phyloP scores from a whole-genome alignment of 2,888 invertebrate species.

The Thymelicus sylvestris region DNA sequence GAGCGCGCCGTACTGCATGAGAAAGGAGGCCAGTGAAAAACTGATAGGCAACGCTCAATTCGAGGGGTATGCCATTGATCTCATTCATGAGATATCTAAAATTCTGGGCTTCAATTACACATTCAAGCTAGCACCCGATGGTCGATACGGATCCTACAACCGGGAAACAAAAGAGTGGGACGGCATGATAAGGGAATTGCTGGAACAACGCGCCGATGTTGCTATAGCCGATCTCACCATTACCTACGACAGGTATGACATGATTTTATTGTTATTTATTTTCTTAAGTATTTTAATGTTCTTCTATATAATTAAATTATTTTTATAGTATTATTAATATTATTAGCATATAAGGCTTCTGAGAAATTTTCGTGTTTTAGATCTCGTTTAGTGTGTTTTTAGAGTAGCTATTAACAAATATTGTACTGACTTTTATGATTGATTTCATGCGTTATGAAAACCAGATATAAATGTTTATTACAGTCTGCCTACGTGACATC shows the following conservation, averaged over 20 bases:
- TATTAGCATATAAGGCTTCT: no score
- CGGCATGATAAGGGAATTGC: constrained; percentile 94
- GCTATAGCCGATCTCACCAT: constrained; percentile 99
- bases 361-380: no score
- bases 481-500: no score
- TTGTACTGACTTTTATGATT: no score
- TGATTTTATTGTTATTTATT: not conserved
- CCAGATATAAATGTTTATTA: no score
- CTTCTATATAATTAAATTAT: no score
- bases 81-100: constrained; percentile 95
- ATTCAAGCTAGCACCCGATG: constrained; percentile 93
- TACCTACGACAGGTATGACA: constrained; percentile 94
- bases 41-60: constrained; percentile 95
- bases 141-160: constrained; percentile 92
- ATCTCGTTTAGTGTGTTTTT: no score
- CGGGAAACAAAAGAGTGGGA: constrained; percentile 95
- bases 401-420: no score
- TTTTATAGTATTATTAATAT: no score
- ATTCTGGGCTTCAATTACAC: constrained; percentile 95
- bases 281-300: not conserved
- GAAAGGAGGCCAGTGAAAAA: constrained; percentile 93
- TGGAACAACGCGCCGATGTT: constrained; percentile 96
- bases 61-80: constrained; percentile 97
- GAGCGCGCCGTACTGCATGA: constrained; percentile 98
- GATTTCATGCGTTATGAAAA: no score